A percentile compares a stretch with the other conserved stretches of the same genome.
Conservation (phyloP, 2,888 invertebrate genomes). For the Lamellibrachia satsuma region DNA sequence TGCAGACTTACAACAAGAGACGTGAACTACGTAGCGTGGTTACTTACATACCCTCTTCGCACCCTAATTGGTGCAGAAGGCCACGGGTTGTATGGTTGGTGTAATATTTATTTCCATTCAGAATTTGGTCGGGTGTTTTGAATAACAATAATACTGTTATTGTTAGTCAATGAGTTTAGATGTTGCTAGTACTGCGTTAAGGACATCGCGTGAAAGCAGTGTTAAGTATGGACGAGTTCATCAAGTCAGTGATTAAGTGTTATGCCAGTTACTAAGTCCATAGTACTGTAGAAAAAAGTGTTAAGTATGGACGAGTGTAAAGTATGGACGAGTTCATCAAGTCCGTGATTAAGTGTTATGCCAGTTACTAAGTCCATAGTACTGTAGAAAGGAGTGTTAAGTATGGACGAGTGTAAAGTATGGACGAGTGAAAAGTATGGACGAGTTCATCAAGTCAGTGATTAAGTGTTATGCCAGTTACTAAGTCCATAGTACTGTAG, state of each 20-base stretch:
- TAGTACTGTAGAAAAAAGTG: no score
- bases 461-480: not conserved
- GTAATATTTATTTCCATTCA: not conserved
- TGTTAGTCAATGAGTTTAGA: not conserved
- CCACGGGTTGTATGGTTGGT: not conserved
- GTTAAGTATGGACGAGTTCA: not conserved
- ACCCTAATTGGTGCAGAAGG: no score
- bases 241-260: not conserved
- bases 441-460: not conserved
- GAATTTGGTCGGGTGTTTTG: not conserved
- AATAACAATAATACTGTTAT: not conserved
- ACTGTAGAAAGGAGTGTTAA: no score
- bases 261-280: no score
- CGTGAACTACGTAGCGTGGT: not conserved
- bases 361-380: no score
- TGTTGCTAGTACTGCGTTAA: not conserved
- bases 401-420: no score
- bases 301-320: no score
- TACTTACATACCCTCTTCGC: no score
- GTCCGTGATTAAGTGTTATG: not conserved
- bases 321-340: no score
- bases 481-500: not conserved
- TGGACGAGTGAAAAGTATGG: no score
- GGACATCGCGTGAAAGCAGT: not conserved
- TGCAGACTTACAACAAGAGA: not conserved